These are phyloP conservation scores for Xenus cinereus DNA, from an alignment of 2,113 vertebrate species.

Conservation along the genomic window DNA sequence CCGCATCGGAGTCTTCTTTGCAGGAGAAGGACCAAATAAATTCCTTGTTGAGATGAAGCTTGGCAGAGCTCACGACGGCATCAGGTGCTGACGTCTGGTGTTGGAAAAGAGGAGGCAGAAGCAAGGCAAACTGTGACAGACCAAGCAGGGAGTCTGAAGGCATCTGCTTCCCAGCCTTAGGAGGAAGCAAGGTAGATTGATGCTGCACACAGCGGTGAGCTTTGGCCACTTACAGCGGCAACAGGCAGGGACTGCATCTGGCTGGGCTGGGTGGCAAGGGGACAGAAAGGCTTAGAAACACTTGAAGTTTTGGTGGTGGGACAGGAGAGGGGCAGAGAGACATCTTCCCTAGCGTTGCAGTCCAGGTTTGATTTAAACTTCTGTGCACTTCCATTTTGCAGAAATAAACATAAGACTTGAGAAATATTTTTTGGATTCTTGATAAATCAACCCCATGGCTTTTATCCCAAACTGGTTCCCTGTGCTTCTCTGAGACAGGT, in stretches of 20 bases:
- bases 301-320: neutral
- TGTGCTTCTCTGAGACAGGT: neutral
- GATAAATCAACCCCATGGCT: neutral
- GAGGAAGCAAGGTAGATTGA: neutral
- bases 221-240: neutral
- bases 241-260: neutral
- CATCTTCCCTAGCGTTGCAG: neutral
- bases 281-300: neutral
- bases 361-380: neutral
- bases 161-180: conserved; percentile 36
- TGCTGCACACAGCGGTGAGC: neutral
- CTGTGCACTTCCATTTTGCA: neutral
- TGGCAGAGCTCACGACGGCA: conserved; percentile 49
- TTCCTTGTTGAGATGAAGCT: conserved; percentile 45
- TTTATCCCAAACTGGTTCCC: neutral
- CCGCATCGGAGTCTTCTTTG: conserved; percentile 15
- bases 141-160: conserved; percentile 53
- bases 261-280: accelerated
- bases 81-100: conserved; percentile 68
- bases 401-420: neutral
- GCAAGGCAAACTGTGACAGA: conserved; percentile 65
- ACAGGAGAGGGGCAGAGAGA: neutral
- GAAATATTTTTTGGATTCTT: neutral
- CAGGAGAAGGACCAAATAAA: conserved; percentile 41
- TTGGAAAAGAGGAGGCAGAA: conserved; percentile 57